Conservation (phyloP, 2,113 vertebrate genomes). For the Nicator chloris region DNA sequence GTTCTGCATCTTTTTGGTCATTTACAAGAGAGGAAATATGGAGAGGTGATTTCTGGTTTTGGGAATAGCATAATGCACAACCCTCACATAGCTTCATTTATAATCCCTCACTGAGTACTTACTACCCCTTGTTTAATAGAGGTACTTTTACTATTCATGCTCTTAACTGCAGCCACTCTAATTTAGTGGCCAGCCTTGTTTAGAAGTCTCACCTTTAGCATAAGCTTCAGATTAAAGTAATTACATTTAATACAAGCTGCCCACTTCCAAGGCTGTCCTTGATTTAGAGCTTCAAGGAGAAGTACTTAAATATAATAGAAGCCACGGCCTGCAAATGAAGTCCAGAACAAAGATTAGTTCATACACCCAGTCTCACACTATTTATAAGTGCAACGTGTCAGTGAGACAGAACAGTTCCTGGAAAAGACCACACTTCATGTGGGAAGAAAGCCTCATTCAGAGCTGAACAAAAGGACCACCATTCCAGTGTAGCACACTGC, state of each 20-base stretch:
- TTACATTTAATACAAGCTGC: constrained; percentile 31
- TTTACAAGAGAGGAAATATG: not conserved
- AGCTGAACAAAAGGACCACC: not conserved
- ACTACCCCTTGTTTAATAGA: not conserved
- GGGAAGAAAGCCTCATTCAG: not conserved
- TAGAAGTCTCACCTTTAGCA: constrained; percentile 34
- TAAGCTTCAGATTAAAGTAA: constrained; percentile 46
- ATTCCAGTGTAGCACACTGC: too few species aligned
- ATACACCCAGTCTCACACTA: not conserved
- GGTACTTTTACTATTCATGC: not conserved
- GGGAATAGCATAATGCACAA: not conserved
- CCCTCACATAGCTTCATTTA: not conserved
- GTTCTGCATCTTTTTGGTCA: not conserved
- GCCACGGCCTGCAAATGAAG: not conserved
- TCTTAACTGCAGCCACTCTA: not conserved
- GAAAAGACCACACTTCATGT: not conserved
- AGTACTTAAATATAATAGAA: constrained; percentile 55
- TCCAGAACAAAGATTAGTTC: constrained; percentile 30
- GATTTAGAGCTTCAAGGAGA: constrained; percentile 45
- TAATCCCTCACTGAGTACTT: not conserved
- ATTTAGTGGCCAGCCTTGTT: constrained; percentile 27
- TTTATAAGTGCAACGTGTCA: not conserved
- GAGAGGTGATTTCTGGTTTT: not conserved
- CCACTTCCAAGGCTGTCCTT: not conserved
- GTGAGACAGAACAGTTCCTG: not conserved